phyloP scores from a whole-genome alignment of 2,113 vertebrate species.

The Brienomyrus brachyistius region DNA sequence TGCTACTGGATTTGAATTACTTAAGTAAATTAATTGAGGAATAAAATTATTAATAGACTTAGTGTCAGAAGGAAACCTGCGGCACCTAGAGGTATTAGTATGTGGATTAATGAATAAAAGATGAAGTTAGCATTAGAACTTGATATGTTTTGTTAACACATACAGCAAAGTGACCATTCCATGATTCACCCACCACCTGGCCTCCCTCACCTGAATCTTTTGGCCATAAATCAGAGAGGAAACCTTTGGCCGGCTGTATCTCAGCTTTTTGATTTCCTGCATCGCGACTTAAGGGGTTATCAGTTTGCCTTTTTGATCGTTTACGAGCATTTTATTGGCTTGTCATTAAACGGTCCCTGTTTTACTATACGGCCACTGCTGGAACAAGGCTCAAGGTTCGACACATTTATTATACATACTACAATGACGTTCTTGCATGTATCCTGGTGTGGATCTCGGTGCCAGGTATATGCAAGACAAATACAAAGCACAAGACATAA shows the following conservation, averaged over 20 bases:
- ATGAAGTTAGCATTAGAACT: neutral
- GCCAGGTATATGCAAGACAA: neutral
- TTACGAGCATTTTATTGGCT: neutral
- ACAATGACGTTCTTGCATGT: neutral
- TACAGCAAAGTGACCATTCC: neutral
- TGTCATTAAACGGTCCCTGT: neutral
- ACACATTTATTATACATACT: neutral
- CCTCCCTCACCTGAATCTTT: neutral
- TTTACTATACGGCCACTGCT: neutral
- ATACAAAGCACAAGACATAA: neutral
- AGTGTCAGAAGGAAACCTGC: neutral
- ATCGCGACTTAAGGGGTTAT: neutral
- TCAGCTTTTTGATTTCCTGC: neutral
- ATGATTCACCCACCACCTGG: neutral
- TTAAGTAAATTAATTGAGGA: neutral
- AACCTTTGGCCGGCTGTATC: neutral
- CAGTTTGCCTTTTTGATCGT: neutral
- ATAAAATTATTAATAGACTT: neutral
- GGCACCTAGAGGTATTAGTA: neutral
- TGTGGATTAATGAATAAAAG: neutral
- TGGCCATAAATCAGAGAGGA: neutral
- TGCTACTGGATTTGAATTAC: neutral
- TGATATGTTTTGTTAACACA: neutral
- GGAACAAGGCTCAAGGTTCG: neutral
- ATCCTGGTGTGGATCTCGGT: neutral